Conservation (phyloP, 2,113 vertebrate genomes). For the Anolis sagrei region DNA sequence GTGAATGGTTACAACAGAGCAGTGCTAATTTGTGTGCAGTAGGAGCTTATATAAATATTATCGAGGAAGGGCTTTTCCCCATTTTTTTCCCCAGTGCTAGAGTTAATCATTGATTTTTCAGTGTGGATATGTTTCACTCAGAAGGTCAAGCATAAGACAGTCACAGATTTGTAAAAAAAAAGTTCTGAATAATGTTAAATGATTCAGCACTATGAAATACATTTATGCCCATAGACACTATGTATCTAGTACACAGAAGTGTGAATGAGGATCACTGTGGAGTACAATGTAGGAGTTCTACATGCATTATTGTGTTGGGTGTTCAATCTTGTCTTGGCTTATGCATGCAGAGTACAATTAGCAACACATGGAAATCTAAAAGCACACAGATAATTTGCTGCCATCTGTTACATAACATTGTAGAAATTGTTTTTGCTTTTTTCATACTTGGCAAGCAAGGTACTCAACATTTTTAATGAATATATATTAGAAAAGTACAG, state of each 20-base stretch:
- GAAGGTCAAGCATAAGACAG: background rate
- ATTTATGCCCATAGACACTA: background rate
- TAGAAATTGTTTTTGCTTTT: conserved; percentile 1
- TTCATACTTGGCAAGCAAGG: background rate
- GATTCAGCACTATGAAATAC: background rate
- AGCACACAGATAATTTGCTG: background rate
- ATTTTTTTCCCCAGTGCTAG: background rate
- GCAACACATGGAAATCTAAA: background rate
- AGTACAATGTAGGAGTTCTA: background rate
- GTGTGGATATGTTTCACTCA: background rate
- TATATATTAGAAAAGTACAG: conserved; percentile 49
- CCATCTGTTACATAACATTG: background rate
- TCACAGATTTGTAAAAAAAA: background rate
- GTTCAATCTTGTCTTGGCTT: background rate
- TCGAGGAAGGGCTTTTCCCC: too few species aligned
- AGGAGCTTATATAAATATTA: background rate
- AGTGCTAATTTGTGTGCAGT: background rate
- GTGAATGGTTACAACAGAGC: conserved; percentile 25
- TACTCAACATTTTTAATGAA: conserved; percentile 18
- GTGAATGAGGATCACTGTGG: background rate
- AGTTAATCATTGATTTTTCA: conserved; percentile 6
- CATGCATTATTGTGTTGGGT: background rate
- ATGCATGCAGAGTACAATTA: background rate
- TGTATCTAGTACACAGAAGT: background rate
- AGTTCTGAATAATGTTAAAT: background rate